Percentiles rank a stretch among this genome's conserved stretches.
Evolutionary conservation across 2,888 invertebrate genomes (phyloP).

Genomic region (Nomada fabriciana): DNA sequence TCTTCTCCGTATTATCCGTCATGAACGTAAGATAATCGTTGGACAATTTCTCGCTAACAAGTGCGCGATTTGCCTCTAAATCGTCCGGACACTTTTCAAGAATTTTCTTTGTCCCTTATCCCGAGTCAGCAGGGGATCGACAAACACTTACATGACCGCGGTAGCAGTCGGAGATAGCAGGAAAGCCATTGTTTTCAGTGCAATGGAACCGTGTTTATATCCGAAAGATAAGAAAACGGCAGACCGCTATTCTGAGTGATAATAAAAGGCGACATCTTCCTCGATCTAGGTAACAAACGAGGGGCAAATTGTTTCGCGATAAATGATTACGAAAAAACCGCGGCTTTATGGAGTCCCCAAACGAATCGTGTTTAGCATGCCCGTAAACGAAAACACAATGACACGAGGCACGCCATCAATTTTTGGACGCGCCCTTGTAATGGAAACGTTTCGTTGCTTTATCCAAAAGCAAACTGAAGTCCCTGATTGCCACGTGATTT

Average conservation of each 20-base stretch:
- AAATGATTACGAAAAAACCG: neutral
- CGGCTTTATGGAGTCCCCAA: neutral
- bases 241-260: slow-evolving; percentile 23
- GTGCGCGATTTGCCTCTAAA: neutral
- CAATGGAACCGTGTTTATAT: slow-evolving; percentile 30
- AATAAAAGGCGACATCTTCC: slow-evolving; percentile 13
- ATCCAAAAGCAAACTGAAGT: slow-evolving; percentile 7
- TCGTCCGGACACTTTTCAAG: neutral
- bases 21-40: neutral
- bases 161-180: neutral
- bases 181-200: slow-evolving; percentile 29
- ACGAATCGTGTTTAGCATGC: neutral
- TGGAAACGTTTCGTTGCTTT: neutral
- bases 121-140: no score
- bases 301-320: neutral
- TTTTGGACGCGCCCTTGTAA: no score
- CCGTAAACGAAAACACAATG: neutral
- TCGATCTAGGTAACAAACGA: slow-evolving; percentile 17
- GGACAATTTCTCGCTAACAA: no score
- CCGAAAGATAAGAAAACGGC: slow-evolving; percentile 43
- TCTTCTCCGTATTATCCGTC: neutral
- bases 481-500: slow-evolving; percentile 34
- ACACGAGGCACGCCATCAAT: no score
- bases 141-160: slow-evolving; percentile 14
- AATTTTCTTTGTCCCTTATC: neutral